phyloP scores from a whole-genome alignment of 1,140 invertebrate genomes.

The Drosophila nikananu region DNA sequence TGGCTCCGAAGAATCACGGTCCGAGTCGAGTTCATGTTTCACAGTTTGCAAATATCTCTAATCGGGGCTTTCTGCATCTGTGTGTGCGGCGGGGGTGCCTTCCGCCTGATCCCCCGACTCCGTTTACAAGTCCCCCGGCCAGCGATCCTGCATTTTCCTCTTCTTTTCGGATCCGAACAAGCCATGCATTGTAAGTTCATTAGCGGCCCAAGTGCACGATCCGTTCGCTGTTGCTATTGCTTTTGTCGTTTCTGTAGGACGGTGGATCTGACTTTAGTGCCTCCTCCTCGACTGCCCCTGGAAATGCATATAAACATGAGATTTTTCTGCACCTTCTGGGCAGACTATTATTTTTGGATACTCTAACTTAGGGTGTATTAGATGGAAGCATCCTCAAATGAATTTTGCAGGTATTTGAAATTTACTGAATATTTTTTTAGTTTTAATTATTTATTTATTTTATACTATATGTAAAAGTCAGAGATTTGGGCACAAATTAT shows the following conservation, averaged over 20 bases:
- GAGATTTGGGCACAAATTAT: too few relatives aligned
- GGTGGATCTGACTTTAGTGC: slow-evolving; percentile 19
- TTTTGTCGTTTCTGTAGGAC: slow-evolving; percentile 33
- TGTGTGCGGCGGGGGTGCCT: slow-evolving; percentile 44
- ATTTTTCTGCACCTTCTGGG: slow-evolving; percentile 58
- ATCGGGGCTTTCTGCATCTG: slow-evolving; percentile 35
- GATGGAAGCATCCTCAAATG: background rate
- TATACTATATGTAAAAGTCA: too few relatives aligned
- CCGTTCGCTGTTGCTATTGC: slow-evolving; percentile 44
- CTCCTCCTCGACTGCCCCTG: slow-evolving; percentile 19
- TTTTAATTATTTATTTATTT: too few relatives aligned
- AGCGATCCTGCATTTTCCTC: slow-evolving; percentile 40
- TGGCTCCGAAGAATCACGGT: slow-evolving; percentile 1
- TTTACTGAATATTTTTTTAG: too few relatives aligned
- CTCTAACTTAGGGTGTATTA: background rate
- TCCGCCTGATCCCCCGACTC: background rate
- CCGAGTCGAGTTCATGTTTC: slow-evolving; percentile 64
- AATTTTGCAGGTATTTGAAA: background rate
- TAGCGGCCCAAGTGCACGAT: slow-evolving; percentile 77
- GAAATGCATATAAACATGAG: slow-evolving; percentile 83
- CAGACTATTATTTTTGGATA: slow-evolving; percentile 8
- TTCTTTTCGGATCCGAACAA: slow-evolving; percentile 57
- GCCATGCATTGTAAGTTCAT: slow-evolving; percentile 79
- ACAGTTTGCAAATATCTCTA: slow-evolving; percentile 58
- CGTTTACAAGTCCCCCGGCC: background rate